These are phyloP conservation scores for Hippocampus abdominalis DNA, from an alignment of 2,113 vertebrate species.

Conservation along the genomic window DNA sequence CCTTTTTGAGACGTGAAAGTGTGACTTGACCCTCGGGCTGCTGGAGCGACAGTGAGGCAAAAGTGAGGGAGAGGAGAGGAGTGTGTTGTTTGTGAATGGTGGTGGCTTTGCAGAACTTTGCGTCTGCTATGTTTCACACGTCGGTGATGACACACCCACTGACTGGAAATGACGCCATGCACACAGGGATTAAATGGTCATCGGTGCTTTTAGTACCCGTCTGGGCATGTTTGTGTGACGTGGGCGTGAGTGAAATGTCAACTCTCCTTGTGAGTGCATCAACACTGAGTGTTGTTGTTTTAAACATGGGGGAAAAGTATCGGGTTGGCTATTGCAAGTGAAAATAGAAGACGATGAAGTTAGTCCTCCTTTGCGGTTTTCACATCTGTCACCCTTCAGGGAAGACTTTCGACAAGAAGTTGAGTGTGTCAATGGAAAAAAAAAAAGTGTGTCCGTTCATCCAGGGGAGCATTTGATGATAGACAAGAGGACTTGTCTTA, in stretches of 20 bases:
- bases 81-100: constrained; percentile 19
- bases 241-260: not conserved
- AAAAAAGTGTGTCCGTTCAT: too few species aligned
- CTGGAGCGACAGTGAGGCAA: constrained; percentile 1
- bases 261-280: not conserved
- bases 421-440: too few species aligned
- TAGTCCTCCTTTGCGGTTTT: not conserved
- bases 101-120: constrained; percentile 37
- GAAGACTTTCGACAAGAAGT: too few species aligned
- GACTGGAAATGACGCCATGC: constrained; percentile 33
- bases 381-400: too few species aligned
- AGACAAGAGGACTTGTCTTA: too few species aligned
- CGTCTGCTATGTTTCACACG: constrained; percentile 53
- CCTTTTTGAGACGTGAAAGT: constrained; percentile 9
- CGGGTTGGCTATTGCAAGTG: not conserved
- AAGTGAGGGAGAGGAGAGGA: constrained; percentile 4
- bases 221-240: constrained; percentile 4
- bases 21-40: constrained; percentile 9
- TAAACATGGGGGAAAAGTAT: not conserved
- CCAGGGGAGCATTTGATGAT: too few species aligned
- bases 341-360: not conserved
- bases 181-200: constrained; percentile 24
- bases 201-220: constrained; percentile 24
- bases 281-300: not conserved
- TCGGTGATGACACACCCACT: constrained; percentile 56